Conservation (phyloP, 1,140 invertebrate species). For the Formica exsecta region DNA sequence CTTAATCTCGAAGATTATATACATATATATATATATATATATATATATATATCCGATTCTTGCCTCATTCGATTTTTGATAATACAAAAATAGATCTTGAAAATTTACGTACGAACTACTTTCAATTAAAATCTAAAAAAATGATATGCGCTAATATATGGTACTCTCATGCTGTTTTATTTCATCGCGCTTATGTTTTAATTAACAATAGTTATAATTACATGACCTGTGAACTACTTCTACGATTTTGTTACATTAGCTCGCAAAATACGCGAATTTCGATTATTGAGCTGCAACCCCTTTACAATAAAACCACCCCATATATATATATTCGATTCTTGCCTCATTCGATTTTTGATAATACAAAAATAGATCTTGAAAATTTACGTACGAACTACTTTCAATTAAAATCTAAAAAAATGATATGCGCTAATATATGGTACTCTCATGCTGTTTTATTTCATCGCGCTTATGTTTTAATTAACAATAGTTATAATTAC, state of each 20-base stretch:
- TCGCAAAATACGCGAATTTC: no score
- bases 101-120: background rate
- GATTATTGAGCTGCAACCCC: no score
- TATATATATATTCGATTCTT: background rate
- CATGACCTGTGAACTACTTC: slow-evolving; percentile 39
- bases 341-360: background rate
- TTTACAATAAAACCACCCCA: no score
- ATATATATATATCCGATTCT: background rate
- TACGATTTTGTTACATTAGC: slow-evolving; percentile 32
- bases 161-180: background rate
- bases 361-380: background rate
- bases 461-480: background rate
- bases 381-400: background rate
- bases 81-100: background rate
- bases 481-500: slow-evolving; percentile 17
- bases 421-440: background rate
- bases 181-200: background rate
- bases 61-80: background rate
- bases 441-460: background rate
- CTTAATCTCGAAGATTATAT: slow-evolving; percentile 1
- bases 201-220: slow-evolving; percentile 20
- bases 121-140: background rate
- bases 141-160: background rate
- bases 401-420: background rate
- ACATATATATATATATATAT: background rate